Base-by-base conservation (phyloP, 2,113 vertebrate genomes). In the Philantomba maxwellii region DNA sequence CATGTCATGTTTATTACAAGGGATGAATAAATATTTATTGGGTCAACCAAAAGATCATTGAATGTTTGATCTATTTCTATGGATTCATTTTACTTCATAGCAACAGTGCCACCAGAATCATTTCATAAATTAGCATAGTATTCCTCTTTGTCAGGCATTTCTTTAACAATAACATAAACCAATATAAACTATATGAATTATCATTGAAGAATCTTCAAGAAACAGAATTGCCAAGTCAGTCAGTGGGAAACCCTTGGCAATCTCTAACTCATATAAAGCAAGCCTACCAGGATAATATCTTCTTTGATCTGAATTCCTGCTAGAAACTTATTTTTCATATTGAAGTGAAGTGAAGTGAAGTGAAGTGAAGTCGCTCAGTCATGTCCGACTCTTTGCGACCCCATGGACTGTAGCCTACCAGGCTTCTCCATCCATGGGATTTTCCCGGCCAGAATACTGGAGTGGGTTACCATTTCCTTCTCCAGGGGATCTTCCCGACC, bases 231-330 rank as follows among this genome's bases (percentile, higher is more conserved):
- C 70, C 49, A 90, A 77, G 80, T 21, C 84, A 13, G 26, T 78
- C 75, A 85, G 92, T 3, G 2, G 80, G 33, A 97, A 87, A 5
- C 5, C 49, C 11, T 85, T 75, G 45, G 3, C 43, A 77, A 9
- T 85, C 53, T 92, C 85, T 81, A 86, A 89, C 10, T 33, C 33
- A 28, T 47, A 58, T 3, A 73, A 15, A 85, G 36, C n/a, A 70
- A 90, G 45, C 4, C 36, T 51, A 81, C 19, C 10, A 47, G 21
- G 66, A 58, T 85, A 90, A 53, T 49, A 80, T 78, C 82, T 55
- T 92, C 53, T 96, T 96, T 91, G 49, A 82, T 88, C 84, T 85
- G 64, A 93, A 96, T 91, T 92, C 70, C 88, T 86, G 36, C 47
- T 94, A 86, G 84, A 87, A 62, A 84, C 13, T 90, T 97, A 64